Evolutionary conservation across 2,797 vertebrate genomes (phyloP).

Genomic region (Delichon dasypus): DNA sequence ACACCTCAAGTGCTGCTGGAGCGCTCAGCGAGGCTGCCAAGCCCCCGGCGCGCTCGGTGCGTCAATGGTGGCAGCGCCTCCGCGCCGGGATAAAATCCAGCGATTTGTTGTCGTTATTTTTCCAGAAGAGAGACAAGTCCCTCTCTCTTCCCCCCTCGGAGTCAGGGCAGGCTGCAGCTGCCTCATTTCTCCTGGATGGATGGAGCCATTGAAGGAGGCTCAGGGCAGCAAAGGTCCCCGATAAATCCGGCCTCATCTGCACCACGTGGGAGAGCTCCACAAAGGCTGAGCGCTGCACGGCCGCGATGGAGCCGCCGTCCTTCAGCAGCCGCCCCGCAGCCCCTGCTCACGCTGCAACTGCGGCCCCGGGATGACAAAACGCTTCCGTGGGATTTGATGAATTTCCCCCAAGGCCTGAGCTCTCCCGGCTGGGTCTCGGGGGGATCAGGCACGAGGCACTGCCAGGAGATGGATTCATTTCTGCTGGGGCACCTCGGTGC

Average conservation of each 20-base stretch:
- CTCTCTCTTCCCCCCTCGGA: background rate
- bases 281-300: background rate
- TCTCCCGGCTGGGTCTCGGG: background rate
- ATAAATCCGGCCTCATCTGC: background rate
- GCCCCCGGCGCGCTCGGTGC: accelerated
- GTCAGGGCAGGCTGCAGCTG: background rate
- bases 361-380: no score
- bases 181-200: background rate
- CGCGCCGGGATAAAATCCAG: no score
- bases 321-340: no score
- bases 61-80: no score
- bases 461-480: background rate
- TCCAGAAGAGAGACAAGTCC: background rate
- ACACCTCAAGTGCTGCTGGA: background rate
- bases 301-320: background rate
- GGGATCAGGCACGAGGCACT: no score
- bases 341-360: background rate
- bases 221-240: background rate
- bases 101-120: background rate
- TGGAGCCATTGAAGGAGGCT: background rate
- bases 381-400: background rate
- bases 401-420: background rate
- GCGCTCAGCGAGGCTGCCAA: accelerated
- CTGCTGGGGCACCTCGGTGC: background rate
- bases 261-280: background rate